A percentile compares a stretch with the other conserved stretches of the same genome.
Conservation (phyloP, 2,888 invertebrate genomes). For the Sinodicranocentrus sp. region DNA sequence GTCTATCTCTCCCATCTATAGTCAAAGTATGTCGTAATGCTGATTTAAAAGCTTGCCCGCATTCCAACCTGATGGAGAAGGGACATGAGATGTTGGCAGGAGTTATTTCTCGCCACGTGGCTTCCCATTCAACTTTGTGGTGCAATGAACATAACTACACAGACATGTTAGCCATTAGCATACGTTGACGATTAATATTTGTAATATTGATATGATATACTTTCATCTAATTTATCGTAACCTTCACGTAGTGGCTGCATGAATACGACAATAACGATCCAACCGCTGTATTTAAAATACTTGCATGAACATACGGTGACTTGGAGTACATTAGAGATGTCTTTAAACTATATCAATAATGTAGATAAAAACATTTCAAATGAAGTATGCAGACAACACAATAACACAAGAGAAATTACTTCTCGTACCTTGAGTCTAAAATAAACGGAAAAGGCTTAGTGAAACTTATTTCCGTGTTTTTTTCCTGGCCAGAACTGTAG, state of each 20-base stretch:
- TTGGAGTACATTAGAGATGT: slow-evolving; percentile 17
- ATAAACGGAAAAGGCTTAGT: slow-evolving; percentile 20
- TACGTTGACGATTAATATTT: too few species aligned
- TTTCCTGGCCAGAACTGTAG: slow-evolving; percentile 44
- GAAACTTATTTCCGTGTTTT: slow-evolving; percentile 39
- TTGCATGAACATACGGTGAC: slow-evolving; percentile 10
- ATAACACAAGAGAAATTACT: too few species aligned
- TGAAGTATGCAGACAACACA: too few species aligned
- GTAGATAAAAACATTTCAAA: not conserved
- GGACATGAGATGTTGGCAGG: slow-evolving; percentile 1
- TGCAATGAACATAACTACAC: not conserved
- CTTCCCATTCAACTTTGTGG: slow-evolving; percentile 50
- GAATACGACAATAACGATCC: slow-evolving; percentile 23
- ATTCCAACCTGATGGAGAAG: not conserved
- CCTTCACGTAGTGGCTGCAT: not conserved
- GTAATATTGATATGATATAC: too few species aligned
- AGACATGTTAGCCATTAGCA: too few species aligned
- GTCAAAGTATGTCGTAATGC: slow-evolving; percentile 32
- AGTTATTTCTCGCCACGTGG: slow-evolving; percentile 35
- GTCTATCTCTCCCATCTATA: slow-evolving; percentile 28
- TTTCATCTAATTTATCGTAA: too few species aligned
- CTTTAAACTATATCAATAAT: slow-evolving; percentile 21
- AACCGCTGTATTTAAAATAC: slow-evolving; percentile 10
- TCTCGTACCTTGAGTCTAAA: slow-evolving; percentile 33
- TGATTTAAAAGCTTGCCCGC: slow-evolving; percentile 48